These are phyloP conservation scores for Pangasius larnaudii DNA, from an alignment of 2,797 vertebrate genomes.

Conservation along the genomic window DNA sequence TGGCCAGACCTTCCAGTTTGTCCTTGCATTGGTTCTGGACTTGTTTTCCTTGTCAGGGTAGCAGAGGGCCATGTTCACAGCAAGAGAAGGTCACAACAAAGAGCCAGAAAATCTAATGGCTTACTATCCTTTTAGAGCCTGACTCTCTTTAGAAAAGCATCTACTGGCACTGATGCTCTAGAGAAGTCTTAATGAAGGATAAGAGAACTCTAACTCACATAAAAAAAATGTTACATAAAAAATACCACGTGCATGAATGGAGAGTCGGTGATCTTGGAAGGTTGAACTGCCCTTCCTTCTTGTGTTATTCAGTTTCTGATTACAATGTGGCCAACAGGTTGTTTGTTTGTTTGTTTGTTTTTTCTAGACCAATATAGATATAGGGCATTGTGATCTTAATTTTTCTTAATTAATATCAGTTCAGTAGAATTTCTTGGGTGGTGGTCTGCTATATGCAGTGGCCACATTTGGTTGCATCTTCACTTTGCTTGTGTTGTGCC, in stretches of 20 bases:
- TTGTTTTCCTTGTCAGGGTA: slow-evolving; percentile 14
- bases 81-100: slow-evolving; percentile 39
- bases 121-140: slow-evolving; percentile 37
- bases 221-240: slow-evolving; percentile 1
- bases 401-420: not conserved
- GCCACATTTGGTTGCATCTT: slow-evolving; percentile 22
- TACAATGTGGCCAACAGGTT: not conserved
- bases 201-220: slow-evolving; percentile 7
- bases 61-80: slow-evolving; percentile 36
- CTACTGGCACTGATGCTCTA: slow-evolving; percentile 20
- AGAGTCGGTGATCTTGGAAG: not conserved
- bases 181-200: slow-evolving; percentile 25
- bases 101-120: slow-evolving; percentile 31
- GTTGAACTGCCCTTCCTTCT: not conserved
- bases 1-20: not conserved
- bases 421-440: not conserved
- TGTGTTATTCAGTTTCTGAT: not conserved
- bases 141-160: slow-evolving; percentile 34
- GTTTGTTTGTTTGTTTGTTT: not conserved
- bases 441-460: not conserved
- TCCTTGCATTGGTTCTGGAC: not conserved
- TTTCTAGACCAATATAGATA: not conserved
- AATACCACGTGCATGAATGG: slow-evolving; percentile 6
- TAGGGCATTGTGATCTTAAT: not conserved
- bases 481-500: slow-evolving; percentile 28